These are phyloP conservation scores for Gymnobelideus leadbeateri DNA, from an alignment of 2,113 vertebrate species.

Conservation along the genomic window DNA sequence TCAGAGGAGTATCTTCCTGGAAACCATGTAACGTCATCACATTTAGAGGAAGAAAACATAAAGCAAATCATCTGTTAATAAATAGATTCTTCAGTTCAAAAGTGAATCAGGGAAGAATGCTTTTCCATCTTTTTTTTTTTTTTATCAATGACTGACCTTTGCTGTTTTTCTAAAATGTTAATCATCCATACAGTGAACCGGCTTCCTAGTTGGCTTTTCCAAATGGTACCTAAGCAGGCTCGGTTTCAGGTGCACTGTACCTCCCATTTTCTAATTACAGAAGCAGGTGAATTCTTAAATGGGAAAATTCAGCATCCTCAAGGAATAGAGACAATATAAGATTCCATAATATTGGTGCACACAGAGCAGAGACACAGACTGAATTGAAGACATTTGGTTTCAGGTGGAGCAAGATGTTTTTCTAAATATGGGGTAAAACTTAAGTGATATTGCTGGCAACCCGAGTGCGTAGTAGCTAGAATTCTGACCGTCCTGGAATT, in stretches of 20 bases:
- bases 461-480: background rate
- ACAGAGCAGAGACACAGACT: background rate
- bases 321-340: background rate
- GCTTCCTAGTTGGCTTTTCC: background rate
- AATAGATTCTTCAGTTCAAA: background rate
- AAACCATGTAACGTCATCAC: constrained; percentile 59
- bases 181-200: background rate
- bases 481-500: background rate
- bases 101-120: background rate
- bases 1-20: constrained; percentile 18
- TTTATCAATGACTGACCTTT: background rate
- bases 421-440: background rate
- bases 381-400: background rate
- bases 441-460: background rate
- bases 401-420: background rate
- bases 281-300: background rate
- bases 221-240: background rate
- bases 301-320: background rate
- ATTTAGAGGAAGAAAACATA: constrained; percentile 49
- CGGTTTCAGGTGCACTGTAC: background rate
- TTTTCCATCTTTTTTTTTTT: background rate
- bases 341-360: background rate
- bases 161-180: background rate
- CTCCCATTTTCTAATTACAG: background rate
- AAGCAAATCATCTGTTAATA: background rate